Percentiles rank a stretch among this genome's conserved stretches.
Evolutionary conservation across 2,797 vertebrate genomes (phyloP).

Genomic region (Yasuhikotakia modesta): DNA sequence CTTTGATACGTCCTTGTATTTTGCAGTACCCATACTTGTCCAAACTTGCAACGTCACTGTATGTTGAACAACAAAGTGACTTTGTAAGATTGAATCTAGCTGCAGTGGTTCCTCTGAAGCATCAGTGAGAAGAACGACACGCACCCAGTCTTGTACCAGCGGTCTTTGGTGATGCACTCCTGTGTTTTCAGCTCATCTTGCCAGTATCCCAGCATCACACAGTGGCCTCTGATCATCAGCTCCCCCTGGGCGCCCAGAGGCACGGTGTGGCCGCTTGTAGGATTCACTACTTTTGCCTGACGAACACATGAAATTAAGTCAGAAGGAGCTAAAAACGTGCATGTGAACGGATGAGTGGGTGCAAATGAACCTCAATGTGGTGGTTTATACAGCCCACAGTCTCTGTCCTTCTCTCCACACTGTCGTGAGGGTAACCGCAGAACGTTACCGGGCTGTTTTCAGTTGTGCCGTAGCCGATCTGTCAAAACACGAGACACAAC

Average conservation of each 20-base stretch:
- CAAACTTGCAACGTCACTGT: constrained; percentile 86
- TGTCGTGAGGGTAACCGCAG: constrained; percentile 77
- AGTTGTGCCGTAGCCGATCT: constrained; percentile 89
- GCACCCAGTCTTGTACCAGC: constrained; percentile 96
- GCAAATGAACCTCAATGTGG: constrained; percentile 85
- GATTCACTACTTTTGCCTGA: constrained; percentile 87
- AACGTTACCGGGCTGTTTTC: constrained; percentile 96
- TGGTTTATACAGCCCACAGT: constrained; percentile 82
- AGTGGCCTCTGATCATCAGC: constrained; percentile 86
- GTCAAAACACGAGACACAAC: constrained; percentile 12
- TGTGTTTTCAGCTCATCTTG: constrained; percentile 76
- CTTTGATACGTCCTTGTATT: constrained; percentile 90
- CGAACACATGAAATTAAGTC: not conserved
- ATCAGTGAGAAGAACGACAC: constrained; percentile 49
- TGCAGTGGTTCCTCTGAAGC: too few species aligned
- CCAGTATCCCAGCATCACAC: constrained; percentile 95
- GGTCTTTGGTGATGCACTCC: constrained; percentile 76
- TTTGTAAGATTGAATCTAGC: not conserved
- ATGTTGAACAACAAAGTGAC: not conserved
- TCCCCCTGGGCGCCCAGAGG: constrained; percentile 84
- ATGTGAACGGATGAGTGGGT: not conserved
- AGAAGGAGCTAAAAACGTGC: not conserved
- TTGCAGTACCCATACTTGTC: constrained; percentile 83
- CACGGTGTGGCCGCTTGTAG: constrained; percentile 64
- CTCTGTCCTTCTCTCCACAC: constrained; percentile 72